Conservation (phyloP, 2,113 vertebrate genomes). For the Pituophis catenifer region DNA sequence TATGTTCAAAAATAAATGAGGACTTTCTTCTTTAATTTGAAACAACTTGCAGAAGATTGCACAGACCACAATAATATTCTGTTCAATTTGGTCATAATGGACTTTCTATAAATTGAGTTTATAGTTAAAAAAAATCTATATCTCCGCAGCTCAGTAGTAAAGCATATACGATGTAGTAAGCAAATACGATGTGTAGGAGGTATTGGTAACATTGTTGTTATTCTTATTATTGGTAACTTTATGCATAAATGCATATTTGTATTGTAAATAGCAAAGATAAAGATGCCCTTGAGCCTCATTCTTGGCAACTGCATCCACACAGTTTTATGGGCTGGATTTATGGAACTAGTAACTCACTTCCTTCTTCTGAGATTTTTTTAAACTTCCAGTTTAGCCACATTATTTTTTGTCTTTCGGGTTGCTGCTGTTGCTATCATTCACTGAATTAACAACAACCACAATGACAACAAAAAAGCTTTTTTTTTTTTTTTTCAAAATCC, state of each 20-base stretch:
- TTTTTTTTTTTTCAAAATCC: constrained; percentile 45
- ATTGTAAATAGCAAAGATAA: not conserved
- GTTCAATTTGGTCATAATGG: not conserved
- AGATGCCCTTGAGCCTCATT: not conserved
- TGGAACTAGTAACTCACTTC: not conserved
- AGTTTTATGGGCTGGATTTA: not conserved
- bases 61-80: not conserved
- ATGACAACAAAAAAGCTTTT: not conserved
- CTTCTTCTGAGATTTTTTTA: not conserved
- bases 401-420: not conserved
- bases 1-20: not conserved
- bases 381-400: not conserved
- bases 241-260: not conserved
- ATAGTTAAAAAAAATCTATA: not conserved
- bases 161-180: not conserved
- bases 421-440: not conserved
- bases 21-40: not conserved
- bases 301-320: not conserved
- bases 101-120: not conserved
- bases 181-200: not conserved
- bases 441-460: constrained; percentile 34
- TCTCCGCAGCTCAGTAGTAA: not conserved
- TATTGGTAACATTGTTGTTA: not conserved
- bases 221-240: not conserved
- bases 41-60: not conserved